Evolutionary conservation across 2,113 vertebrate species (phyloP).

Genomic region (Nesospiza acunhae): DNA sequence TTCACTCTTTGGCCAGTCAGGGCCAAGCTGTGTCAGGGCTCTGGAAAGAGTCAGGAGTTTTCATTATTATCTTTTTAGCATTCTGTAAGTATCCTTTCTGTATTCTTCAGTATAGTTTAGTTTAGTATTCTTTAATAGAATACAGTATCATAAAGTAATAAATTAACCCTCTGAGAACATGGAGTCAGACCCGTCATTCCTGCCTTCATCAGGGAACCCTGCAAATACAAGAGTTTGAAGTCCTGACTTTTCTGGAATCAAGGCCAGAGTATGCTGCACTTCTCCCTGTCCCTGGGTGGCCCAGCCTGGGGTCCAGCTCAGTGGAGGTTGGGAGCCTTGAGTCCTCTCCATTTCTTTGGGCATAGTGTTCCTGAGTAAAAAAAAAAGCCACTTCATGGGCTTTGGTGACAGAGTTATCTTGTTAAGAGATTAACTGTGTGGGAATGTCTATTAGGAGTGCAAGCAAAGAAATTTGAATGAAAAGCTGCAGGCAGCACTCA

Average conservation of each 20-base stretch:
- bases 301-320: neutral
- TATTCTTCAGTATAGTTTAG: too few relatives aligned
- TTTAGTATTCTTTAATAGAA: too few relatives aligned
- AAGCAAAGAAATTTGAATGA: neutral
- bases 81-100: too few relatives aligned
- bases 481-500: neutral
- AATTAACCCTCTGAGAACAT: too few relatives aligned
- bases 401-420: neutral
- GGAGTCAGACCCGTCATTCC: too few relatives aligned
- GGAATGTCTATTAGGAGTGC: neutral
- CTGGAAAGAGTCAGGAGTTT: too few relatives aligned
- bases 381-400: neutral
- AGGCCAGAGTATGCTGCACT: neutral
- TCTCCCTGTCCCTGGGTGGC: neutral
- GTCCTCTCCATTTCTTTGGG: neutral
- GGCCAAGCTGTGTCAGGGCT: too few relatives aligned
- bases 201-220: too few relatives aligned
- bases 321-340: neutral
- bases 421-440: neutral
- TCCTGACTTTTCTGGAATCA: neutral
- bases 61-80: too few relatives aligned
- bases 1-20: too few relatives aligned
- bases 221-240: neutral
- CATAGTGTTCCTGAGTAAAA: neutral
- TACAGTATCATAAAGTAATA: too few relatives aligned